Conservation (phyloP, 2,888 invertebrate species). For the Piscicola geometra region DNA sequence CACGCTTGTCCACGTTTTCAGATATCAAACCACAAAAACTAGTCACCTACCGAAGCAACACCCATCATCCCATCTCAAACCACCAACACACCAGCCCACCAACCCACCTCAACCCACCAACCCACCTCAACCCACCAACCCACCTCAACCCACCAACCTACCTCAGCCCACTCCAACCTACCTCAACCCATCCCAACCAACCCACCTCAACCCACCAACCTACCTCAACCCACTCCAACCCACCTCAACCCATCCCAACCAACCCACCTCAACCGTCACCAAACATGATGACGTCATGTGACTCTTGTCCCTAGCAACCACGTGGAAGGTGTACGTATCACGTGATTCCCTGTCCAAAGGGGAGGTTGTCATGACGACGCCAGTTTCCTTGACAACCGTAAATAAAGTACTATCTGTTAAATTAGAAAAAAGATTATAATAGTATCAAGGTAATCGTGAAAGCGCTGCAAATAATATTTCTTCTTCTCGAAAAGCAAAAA, state of each 20-base stretch:
- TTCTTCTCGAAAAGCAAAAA: no score
- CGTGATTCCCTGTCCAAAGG: slow-evolving; percentile 39
- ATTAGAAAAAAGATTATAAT: no score
- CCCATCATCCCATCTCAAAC: neutral
- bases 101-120: slow-evolving; percentile 33
- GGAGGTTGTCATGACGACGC: slow-evolving; percentile 34
- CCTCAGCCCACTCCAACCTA: slow-evolving; percentile 34
- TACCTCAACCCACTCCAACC: slow-evolving; percentile 30
- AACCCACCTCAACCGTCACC: neutral
- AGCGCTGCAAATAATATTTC: no score
- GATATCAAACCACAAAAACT: no score
- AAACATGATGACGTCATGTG: neutral
- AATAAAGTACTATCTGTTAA: slow-evolving; percentile 23
- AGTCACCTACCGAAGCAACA: neutral
- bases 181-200: slow-evolving; percentile 35
- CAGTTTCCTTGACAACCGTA: slow-evolving; percentile 34
- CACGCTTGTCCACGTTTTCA: no score
- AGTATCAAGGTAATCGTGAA: no score
- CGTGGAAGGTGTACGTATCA: slow-evolving; percentile 33
- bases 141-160: neutral
- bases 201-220: slow-evolving; percentile 34
- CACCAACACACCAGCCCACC: slow-evolving; percentile 3
- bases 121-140: slow-evolving; percentile 1
- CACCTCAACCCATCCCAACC: neutral
- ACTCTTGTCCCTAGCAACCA: slow-evolving; percentile 35